Base-by-base conservation (phyloP, 1,140 invertebrate species). In the Caenorhabditis inopinata region DNA sequence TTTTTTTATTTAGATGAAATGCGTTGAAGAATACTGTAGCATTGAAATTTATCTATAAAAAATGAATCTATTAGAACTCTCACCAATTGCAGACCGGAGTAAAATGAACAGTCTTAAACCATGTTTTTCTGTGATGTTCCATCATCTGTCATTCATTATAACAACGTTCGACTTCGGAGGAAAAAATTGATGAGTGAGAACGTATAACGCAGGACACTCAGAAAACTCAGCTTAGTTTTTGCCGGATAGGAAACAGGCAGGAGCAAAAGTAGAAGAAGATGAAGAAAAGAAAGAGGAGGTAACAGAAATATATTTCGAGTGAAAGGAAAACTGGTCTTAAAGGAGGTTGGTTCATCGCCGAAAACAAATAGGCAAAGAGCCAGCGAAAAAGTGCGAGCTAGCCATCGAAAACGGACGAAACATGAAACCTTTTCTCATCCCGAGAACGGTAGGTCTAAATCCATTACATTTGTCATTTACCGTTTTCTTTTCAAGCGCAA, bases 261-360 rank as follows among this genome's bases (percentile, higher is more conserved):
- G n/a, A 51, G 48, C 48, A 51, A 14, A 25, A 51, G 21, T 23
- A 77, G 49, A 47, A 51, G 7, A 51, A 51, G 47, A 77, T 14
- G 21, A 78, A 32, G 18, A 76, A n/a, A 21, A 32, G 45, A 47
- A 47, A 23, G 51, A 62, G 51, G 49, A 76, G 75, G 75, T 42
- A 53, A 35, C 47, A 75, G 48, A 75, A 47, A 78, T 58, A 68
- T 68, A 68, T 68, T 68, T 68, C 58, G 58, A 68, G 58, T 68
- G 58, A 68, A 68, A 68, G 38, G 58, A 68, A 68, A 68, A 68
- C 58, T 68, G 58, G 58, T 68, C 58, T 68, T 68, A 38, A 68
- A 68, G 58, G 58, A 35, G 58, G 58, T 68, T 68, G 58, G 58
- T 68, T 68, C 58, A 68, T 42, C 58, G 58, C 58, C 58, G 58